A percentile compares a stretch with the other conserved stretches of the same genome.
These are phyloP conservation scores for Philaethria dido DNA, from an alignment of 2,888 invertebrate genomes.

Conservation along the genomic window DNA sequence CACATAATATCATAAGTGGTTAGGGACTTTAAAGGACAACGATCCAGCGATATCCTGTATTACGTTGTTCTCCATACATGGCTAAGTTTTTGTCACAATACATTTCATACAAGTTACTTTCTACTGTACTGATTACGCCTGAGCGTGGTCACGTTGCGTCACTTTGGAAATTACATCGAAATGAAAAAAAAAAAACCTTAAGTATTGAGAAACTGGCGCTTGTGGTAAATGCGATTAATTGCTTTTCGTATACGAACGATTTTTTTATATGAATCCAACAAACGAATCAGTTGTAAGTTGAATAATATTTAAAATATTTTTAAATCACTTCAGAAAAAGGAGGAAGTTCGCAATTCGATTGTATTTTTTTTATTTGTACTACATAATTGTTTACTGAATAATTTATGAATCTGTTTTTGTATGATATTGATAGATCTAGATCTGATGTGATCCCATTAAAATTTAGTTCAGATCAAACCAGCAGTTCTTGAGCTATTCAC, in stretches of 20 bases:
- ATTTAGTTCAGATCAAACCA: too few species aligned
- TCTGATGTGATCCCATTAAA: too few species aligned
- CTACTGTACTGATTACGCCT: slow-evolving; percentile 51
- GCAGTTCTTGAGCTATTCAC: too few species aligned
- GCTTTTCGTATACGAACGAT: background rate
- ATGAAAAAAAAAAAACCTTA: slow-evolving; percentile 18
- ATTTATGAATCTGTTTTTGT: too few species aligned
- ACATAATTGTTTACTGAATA: too few species aligned
- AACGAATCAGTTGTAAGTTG: background rate
- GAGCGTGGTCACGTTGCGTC: slow-evolving; percentile 36
- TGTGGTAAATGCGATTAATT: background rate
- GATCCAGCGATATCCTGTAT: slow-evolving; percentile 62
- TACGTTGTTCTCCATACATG: slow-evolving; percentile 67
- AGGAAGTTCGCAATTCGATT: too few species aligned
- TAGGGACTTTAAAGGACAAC: slow-evolving; percentile 72
- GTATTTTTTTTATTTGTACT: too few species aligned
- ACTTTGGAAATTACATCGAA: slow-evolving; percentile 34
- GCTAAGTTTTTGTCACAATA: slow-evolving; percentile 65
- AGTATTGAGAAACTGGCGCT: slow-evolving; percentile 26
- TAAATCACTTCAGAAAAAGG: too few species aligned
- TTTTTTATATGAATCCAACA: background rate
- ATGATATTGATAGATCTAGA: too few species aligned
- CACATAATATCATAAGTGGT: slow-evolving; percentile 76
- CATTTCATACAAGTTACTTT: slow-evolving; percentile 62
- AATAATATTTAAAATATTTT: background rate